These are phyloP conservation scores for Rhinopomastus cyanomelas DNA, from an alignment of 2,113 vertebrate species.

Conservation along the genomic window DNA sequence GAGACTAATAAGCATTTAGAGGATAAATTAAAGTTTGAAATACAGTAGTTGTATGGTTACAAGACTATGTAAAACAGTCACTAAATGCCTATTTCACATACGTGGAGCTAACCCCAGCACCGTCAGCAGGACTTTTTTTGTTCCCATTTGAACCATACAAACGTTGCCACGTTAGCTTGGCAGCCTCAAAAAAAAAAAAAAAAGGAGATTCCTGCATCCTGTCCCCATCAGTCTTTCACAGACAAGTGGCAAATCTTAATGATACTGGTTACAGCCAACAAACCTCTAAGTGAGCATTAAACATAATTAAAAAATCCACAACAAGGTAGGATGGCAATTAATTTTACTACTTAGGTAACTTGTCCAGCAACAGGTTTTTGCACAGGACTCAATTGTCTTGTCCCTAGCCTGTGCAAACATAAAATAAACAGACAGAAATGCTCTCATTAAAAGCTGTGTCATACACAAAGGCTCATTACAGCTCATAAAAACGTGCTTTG, in stretches of 20 bases:
- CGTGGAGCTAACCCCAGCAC: background rate
- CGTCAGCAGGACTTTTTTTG: background rate
- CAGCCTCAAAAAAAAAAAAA: background rate
- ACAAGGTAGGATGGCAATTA: background rate
- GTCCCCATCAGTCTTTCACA: background rate
- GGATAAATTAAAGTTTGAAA: background rate
- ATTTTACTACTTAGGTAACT: background rate
- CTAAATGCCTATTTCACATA: background rate
- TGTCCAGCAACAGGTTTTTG: background rate
- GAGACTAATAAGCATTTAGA: background rate
- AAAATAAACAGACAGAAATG: background rate
- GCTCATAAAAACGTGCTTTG: background rate
- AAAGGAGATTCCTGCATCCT: background rate
- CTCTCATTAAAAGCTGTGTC: background rate
- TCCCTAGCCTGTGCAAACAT: background rate
- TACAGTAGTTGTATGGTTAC: background rate
- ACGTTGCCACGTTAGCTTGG: accelerated
- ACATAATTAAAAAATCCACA: background rate
- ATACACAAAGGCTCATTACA: background rate
- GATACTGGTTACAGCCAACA: background rate
- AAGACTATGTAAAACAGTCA: background rate
- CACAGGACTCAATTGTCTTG: background rate
- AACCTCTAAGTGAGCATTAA: background rate
- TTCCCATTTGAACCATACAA: background rate
- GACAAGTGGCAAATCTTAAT: background rate